Evolutionary conservation across 1,140 invertebrate species (phyloP), one percentile per base, ranked within the genome.

Genomic region (Adelges cooleyi): DNA sequence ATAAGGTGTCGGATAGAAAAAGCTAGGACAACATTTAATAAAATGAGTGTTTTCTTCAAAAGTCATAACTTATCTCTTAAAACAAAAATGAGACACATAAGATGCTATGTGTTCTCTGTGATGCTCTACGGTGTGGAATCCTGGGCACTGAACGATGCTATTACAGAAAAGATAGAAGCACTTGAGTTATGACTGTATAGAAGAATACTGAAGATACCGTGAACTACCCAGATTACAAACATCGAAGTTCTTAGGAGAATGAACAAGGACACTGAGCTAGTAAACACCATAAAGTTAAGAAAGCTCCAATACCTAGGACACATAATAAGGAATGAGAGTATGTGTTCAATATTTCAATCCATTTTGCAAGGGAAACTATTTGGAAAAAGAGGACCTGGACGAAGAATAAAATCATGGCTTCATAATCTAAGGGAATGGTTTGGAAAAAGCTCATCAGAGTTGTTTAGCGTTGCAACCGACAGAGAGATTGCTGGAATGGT

Each of bases 101-200:
- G 23, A 18, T 67, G 66, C 25, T 67, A 67, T 44, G 51, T 67
- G 20, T 56, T 54, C 10, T 54, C 66, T 25, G 66, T 67, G 2
- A 11, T 65, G 9, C 27, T 65, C 40, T 65, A 67, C 18, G 66
- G 66, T 9, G 17, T 36, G 15, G 66, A 67, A 67, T 23, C 50
- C 11, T 67, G 66, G 51, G 59, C 50, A 10, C 25, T 67, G 18
- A 67, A 18, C 3, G 22, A 42, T 13, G 65, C 59, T n/a, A 56
- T 66, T 29, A 27, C 50, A 23, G 56, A 46, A 18, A 65, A 25
- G 22, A 49, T 66, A 20, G 65, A 66, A 66, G 23, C 56, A 62
- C 46, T 62, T 46, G 40, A 62, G 25, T 29, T 62, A n/a, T 62
- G 56, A 40, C 18, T 46, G 10, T 44, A 62, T 40, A 44, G 20